phyloP scores from a whole-genome alignment of 2,888 invertebrate genomes.

The Hypsopygia costalis region DNA sequence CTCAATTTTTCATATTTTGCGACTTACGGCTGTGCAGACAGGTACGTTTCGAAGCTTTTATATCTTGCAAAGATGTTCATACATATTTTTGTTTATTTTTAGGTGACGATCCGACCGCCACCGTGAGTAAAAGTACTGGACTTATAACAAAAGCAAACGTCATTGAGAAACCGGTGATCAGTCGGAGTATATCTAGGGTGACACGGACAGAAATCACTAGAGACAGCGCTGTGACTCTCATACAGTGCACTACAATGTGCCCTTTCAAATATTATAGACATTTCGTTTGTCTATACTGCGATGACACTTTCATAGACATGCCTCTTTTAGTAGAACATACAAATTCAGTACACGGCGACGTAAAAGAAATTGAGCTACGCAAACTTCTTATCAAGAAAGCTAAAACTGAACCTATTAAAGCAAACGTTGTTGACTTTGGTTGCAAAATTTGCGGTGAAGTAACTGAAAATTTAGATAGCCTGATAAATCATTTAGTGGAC shows the following conservation, averaged over 20 bases:
- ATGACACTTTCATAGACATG: background rate
- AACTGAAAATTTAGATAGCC: background rate
- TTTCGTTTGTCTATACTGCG: background rate
- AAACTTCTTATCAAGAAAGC: background rate
- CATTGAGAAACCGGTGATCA: too few relatives aligned
- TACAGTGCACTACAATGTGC: background rate
- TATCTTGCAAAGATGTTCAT: conserved; percentile 12
- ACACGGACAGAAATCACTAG: conserved; percentile 1
- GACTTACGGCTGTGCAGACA: too few relatives aligned
- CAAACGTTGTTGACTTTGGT: background rate
- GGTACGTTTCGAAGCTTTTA: too few relatives aligned
- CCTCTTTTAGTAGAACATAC: background rate
- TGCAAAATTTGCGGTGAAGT: conserved; percentile 6
- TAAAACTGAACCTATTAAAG: conserved; percentile 5
- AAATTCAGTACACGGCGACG: background rate
- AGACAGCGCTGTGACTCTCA: background rate
- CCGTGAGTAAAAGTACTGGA: conserved; percentile 12
- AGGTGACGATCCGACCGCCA: conserved; percentile 42
- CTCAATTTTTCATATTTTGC: too few relatives aligned
- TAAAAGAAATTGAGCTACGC: background rate
- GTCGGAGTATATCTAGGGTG: background rate
- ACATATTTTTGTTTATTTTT: conserved; percentile 50
- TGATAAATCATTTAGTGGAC: conserved; percentile 3
- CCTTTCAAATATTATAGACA: background rate
- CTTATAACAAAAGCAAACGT: too few relatives aligned